Percentiles rank a stretch among this genome's conserved stretches.
These are phyloP conservation scores for Macaca mulatta DNA, from an alignment of 2,113 vertebrate species.

Conservation along the genomic window DNA sequence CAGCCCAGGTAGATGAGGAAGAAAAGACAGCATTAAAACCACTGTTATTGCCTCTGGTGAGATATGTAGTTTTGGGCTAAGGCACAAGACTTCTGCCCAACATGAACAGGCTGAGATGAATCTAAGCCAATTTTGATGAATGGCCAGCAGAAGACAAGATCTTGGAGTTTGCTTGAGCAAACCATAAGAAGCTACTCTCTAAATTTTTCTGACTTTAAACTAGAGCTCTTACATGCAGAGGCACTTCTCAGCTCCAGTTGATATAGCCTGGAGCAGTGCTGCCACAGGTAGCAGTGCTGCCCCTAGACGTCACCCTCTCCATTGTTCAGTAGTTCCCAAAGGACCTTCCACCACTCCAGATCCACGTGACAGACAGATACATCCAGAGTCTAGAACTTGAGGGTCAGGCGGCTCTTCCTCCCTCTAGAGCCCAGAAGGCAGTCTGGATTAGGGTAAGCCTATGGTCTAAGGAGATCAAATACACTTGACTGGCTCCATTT, in stretches of 20 bases:
- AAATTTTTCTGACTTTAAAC: background rate
- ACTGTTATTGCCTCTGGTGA: background rate
- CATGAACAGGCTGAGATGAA: background rate
- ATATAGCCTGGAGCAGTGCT: background rate
- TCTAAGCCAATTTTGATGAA: background rate
- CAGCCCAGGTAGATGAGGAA: background rate
- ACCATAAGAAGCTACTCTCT: background rate
- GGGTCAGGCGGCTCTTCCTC: background rate
- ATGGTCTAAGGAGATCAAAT: background rate
- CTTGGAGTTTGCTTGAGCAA: background rate
- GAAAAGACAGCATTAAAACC: background rate
- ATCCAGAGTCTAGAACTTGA: background rate
- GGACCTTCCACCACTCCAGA: background rate
- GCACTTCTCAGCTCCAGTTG: background rate
- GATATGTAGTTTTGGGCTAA: background rate
- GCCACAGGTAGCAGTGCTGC: background rate
- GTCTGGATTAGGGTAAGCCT: background rate
- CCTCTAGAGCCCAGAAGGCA: background rate
- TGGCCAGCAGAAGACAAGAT: background rate
- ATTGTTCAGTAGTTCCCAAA: background rate
- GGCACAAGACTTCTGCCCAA: background rate
- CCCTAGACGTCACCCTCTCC: background rate
- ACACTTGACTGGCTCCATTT: background rate
- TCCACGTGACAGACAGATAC: background rate
- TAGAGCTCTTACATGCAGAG: background rate